A percentile compares a stretch with the other conserved stretches of the same genome.
Conservation (phyloP, 2,797 vertebrate genomes). For the Pelodytes ibericus region DNA sequence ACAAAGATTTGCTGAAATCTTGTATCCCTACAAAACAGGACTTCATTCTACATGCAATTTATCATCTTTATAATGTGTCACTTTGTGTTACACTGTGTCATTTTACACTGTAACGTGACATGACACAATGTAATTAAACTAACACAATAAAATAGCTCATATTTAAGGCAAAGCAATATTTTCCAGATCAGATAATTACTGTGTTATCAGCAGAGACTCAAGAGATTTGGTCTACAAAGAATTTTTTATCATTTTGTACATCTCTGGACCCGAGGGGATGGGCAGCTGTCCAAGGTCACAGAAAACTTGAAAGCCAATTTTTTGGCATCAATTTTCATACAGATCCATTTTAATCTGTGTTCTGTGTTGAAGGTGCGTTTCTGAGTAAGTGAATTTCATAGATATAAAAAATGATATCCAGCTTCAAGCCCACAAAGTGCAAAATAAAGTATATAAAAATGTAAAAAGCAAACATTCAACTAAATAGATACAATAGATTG, state of each 20-base stretch:
- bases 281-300: conserved; percentile 46
- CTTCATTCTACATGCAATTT: conserved; percentile 71
- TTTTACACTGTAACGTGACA: conserved; percentile 68
- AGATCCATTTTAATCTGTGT: conserved; percentile 13
- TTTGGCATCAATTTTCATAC: conserved; percentile 20
- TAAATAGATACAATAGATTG: too few species aligned
- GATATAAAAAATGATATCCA: not conserved
- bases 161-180: conserved; percentile 56
- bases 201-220: conserved; percentile 58
- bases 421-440: too few species aligned
- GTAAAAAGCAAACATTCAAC: too few species aligned
- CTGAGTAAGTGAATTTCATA: not conserved
- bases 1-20: conserved; percentile 58
- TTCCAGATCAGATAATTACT: conserved; percentile 64
- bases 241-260: conserved; percentile 48
- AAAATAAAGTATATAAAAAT: too few species aligned
- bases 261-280: conserved; percentile 32
- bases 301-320: not conserved
- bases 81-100: conserved; percentile 71
- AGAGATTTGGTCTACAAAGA: conserved; percentile 49
- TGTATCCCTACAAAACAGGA: conserved; percentile 64
- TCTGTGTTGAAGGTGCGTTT: not conserved
- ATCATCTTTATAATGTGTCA: conserved; percentile 76
- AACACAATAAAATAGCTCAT: conserved; percentile 64
- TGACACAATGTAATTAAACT: conserved; percentile 75